Base-by-base conservation (phyloP, 2,113 vertebrate genomes). In the Rhinoderma darwinii region DNA sequence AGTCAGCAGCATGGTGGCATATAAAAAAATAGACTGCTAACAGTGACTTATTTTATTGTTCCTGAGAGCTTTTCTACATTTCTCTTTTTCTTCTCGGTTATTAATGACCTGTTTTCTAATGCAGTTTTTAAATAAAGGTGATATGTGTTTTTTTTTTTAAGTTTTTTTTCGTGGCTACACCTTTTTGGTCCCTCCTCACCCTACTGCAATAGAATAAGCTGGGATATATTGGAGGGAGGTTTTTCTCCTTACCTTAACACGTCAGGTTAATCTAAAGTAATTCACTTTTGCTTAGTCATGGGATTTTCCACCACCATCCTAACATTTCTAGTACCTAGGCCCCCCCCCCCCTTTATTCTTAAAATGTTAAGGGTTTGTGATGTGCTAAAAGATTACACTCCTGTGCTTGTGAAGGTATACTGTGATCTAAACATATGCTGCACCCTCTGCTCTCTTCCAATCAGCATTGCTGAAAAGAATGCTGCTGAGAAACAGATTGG, bases 1-100 rank as follows among this genome's bases (percentile, higher is more conserved):
- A 90, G 97, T 99, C 5, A 97, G 96, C 70, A 98, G 96, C 84
- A 94, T 90, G 85, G 98, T 99, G 90, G 96, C 97, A 27, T 99
- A 98, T 92, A 99, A 95, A 93, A 87, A 90, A 88, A 94, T 93
- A 17, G 94, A 96, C 90, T 93, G 93, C 0, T 84, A 87, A 39
- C 63, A 32, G 32, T 8, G 8, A 32, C 15, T 11, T 27, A 0
- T 86, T 25, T 79, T n/a, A 37, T 4, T 70, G 3, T 59, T 83
- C n/a, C 84, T 84, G 15, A 88, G 83, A 47, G 39, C 54, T 43
- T 17, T 3, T 76, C 15, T 20, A 25, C 15, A 22, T 43, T 44
- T 43, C 1, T 50, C 7, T 50, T 8, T 20, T 8, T 14, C 54
- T n/a, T 30, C 18, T 32, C 51, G 1, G 5, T 51, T 22, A 20